Conservation (phyloP, 2,797 vertebrate genomes). For the Rhinogobio ventralis region DNA sequence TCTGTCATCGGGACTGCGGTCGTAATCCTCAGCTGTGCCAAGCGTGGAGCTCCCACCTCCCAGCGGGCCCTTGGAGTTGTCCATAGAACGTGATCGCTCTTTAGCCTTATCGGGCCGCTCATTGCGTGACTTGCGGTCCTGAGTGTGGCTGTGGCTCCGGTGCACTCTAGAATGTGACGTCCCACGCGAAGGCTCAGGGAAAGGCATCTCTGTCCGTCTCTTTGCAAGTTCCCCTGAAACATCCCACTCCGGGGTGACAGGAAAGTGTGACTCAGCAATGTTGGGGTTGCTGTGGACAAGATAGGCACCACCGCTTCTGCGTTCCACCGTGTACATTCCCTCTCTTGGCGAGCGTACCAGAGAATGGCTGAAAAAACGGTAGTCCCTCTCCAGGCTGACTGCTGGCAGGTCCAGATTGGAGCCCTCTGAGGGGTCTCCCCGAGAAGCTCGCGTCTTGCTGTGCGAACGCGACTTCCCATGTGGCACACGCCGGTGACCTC, state of each 20-base stretch:
- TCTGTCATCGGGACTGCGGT: slow-evolving; percentile 90
- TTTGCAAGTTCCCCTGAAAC: slow-evolving; percentile 98
- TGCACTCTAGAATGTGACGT: slow-evolving; percentile 97
- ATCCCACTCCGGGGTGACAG: slow-evolving; percentile 98
- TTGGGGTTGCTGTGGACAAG: slow-evolving; percentile 94
- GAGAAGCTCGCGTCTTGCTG: slow-evolving; percentile 93
- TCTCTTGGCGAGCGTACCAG: slow-evolving; percentile 91
- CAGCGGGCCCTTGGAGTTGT: slow-evolving; percentile 95
- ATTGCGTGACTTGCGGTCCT: slow-evolving; percentile 96
- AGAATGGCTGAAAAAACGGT: slow-evolving; percentile 94
- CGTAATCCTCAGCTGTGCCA: slow-evolving; percentile 90
- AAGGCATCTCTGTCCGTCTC: slow-evolving; percentile 98
- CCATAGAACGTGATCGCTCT: slow-evolving; percentile 98
- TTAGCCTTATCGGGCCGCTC: slow-evolving; percentile 96
- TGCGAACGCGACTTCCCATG: slow-evolving; percentile 97
- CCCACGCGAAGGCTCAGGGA: slow-evolving; percentile 96
- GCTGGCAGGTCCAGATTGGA: slow-evolving; percentile 90
- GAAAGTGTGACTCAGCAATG: slow-evolving; percentile 94
- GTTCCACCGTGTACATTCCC: slow-evolving; percentile 95
- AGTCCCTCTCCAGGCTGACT: slow-evolving; percentile 88
- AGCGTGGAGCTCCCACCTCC: slow-evolving; percentile 78
- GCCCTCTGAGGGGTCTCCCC: slow-evolving; percentile 93
- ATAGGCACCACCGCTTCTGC: slow-evolving; percentile 86
- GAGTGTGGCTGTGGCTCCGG: slow-evolving; percentile 99
- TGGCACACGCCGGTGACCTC: slow-evolving; percentile 89